These are phyloP conservation scores for Melinaea marsaeus DNA, from an alignment of 2,888 invertebrate genomes.

Conservation along the genomic window DNA sequence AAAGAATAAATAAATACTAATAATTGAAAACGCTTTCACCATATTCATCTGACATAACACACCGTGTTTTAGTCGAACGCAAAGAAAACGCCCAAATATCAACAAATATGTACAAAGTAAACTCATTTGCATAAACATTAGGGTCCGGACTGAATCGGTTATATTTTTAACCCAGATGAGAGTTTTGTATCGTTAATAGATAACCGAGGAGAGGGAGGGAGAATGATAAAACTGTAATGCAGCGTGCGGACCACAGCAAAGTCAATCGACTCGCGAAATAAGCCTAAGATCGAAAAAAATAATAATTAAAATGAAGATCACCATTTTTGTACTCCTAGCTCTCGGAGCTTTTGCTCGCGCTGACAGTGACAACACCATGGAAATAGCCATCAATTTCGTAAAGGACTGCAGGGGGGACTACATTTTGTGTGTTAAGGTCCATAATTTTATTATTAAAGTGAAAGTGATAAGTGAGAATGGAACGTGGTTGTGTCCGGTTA, in stretches of 20 bases:
- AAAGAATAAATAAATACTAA: slow-evolving; percentile 24
- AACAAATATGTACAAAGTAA: slow-evolving; percentile 35
- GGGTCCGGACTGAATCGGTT: slow-evolving; percentile 55
- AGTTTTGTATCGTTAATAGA: slow-evolving; percentile 47
- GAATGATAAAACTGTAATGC: slow-evolving; percentile 71
- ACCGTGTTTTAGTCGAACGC: slow-evolving; percentile 20
- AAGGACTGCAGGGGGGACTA: slow-evolving; percentile 84
- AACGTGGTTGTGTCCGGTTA: slow-evolving; percentile 40
- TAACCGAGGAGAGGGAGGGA: slow-evolving; percentile 54
- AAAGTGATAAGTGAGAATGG: slow-evolving; percentile 58
- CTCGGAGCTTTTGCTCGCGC: slow-evolving; percentile 63
- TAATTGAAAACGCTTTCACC: slow-evolving; percentile 28
- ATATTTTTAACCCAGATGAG: slow-evolving; percentile 61
- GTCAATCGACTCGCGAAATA: slow-evolving; percentile 67
- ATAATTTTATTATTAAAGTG: slow-evolving; percentile 61
- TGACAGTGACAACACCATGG: slow-evolving; percentile 76
- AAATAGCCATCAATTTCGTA: slow-evolving; percentile 82
- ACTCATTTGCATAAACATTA: slow-evolving; percentile 54
- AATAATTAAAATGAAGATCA: slow-evolving; percentile 59
- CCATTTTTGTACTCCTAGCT: slow-evolving; percentile 54
- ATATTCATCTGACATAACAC: slow-evolving; percentile 26
- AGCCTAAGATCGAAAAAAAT: slow-evolving; percentile 42
- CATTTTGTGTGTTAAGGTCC: slow-evolving; percentile 85
- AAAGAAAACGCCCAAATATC: slow-evolving; percentile 23
- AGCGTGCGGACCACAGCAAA: slow-evolving; percentile 55